These are phyloP conservation scores for Scaptomyza flava DNA, from an alignment of 2,888 invertebrate species.

Conservation along the genomic window DNA sequence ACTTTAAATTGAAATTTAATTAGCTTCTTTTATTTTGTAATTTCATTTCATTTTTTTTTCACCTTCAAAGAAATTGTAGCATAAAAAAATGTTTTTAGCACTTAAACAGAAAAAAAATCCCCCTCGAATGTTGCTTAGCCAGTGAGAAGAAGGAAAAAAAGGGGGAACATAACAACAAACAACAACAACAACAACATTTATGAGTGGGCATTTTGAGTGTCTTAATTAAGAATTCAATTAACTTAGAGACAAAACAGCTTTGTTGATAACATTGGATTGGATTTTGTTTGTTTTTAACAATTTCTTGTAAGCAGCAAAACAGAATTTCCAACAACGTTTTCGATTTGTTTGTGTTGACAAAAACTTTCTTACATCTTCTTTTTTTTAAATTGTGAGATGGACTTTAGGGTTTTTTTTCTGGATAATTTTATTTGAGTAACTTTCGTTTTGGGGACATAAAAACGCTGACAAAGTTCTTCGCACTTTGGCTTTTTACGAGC, in stretches of 20 bases:
- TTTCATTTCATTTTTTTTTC: not conserved
- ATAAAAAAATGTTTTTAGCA: no score
- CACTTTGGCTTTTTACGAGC: constrained; percentile 57
- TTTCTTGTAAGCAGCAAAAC: no score
- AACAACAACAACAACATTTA: not conserved
- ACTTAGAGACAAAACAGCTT: not conserved
- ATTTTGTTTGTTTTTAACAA: not conserved
- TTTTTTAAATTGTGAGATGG: not conserved
- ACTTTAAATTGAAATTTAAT: constrained; percentile 7
- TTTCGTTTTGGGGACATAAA: constrained; percentile 13
- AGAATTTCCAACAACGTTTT: not conserved
- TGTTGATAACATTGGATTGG: not conserved
- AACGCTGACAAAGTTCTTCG: constrained; percentile 42
- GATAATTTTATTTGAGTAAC: no score
- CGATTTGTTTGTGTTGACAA: not conserved
- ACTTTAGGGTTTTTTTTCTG: not conserved
- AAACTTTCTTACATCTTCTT: not conserved
- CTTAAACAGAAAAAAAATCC: no score
- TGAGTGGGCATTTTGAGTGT: not conserved
- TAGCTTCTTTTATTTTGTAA: constrained; percentile 8
- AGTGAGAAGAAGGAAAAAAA: not conserved
- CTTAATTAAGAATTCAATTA: not conserved
- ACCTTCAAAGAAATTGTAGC: no score
- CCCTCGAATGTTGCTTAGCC: not conserved
- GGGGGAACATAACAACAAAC: no score